Evolutionary conservation across 2,888 invertebrate species (phyloP).

Genomic region (Aspidapion aeneum): DNA sequence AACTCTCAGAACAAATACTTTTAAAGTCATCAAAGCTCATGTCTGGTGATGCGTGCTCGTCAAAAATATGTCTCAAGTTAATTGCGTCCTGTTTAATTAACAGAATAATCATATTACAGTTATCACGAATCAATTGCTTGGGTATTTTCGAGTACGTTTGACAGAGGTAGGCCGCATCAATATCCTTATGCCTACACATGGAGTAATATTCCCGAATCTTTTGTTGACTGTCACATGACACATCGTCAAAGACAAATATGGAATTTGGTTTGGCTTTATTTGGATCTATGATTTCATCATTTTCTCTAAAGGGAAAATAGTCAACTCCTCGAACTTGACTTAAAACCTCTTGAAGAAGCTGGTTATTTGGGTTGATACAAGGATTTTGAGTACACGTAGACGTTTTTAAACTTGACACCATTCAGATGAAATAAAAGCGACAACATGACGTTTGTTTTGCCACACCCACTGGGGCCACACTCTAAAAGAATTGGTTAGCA

Average conservation of each 20-base stretch:
- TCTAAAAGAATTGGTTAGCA: slow-evolving; percentile 15
- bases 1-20: slow-evolving; percentile 35
- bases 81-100: slow-evolving; percentile 41
- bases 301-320: no score
- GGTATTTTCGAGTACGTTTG: slow-evolving; percentile 17
- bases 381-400: slow-evolving; percentile 24
- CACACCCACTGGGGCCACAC: slow-evolving; percentile 5
- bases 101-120: slow-evolving; percentile 39
- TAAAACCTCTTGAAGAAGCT: slow-evolving; percentile 18
- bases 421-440: slow-evolving; percentile 1
- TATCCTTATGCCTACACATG: slow-evolving; percentile 20
- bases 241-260: slow-evolving; percentile 23
- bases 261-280: slow-evolving; percentile 17
- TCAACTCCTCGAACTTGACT: slow-evolving; percentile 16
- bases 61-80: slow-evolving; percentile 37
- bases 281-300: slow-evolving; percentile 17
- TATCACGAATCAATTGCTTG: slow-evolving; percentile 39
- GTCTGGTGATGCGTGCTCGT: slow-evolving; percentile 28
- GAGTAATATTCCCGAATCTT: slow-evolving; percentile 19
- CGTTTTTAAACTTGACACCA: no score
- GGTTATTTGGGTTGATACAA: slow-evolving; percentile 26
- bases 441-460: neutral
- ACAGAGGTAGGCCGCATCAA: slow-evolving; percentile 21
- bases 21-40: slow-evolving; percentile 33
- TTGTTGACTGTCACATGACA: slow-evolving; percentile 20